Conservation (phyloP, 2,113 vertebrate species). For the Mustela nigripes region DNA sequence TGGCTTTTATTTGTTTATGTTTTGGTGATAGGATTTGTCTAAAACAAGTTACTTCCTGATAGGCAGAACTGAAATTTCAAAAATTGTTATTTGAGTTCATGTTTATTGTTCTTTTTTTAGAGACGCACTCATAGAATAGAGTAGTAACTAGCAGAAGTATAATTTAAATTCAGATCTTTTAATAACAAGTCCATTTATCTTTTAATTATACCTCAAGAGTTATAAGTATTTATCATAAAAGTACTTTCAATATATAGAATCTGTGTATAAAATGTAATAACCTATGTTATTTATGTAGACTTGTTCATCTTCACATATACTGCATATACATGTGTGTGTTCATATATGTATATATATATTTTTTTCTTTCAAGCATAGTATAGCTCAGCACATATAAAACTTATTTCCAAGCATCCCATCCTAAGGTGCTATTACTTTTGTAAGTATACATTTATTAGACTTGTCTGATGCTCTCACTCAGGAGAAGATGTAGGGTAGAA, state of each 20-base stretch:
- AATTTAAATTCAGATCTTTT: not conserved
- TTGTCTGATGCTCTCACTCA: not conserved
- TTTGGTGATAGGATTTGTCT: not conserved
- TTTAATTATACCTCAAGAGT: not conserved
- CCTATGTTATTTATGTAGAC: not conserved
- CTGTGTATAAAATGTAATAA: not conserved
- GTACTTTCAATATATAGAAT: not conserved
- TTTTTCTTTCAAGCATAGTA: not conserved
- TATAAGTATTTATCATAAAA: conserved; percentile 40
- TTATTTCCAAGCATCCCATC: not conserved
- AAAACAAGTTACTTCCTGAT: not conserved
- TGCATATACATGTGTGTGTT: not conserved
- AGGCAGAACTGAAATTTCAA: conserved; percentile 11
- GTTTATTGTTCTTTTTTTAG: not conserved
- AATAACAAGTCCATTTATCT: not conserved
- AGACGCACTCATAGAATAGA: not conserved
- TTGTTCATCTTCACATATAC: not conserved
- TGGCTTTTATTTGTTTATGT: not conserved
- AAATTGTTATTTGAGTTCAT: not conserved
- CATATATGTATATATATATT: not conserved
- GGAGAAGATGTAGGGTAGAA: not conserved
- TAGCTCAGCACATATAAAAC: not conserved
- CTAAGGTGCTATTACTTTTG: not conserved
- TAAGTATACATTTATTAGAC: not conserved
- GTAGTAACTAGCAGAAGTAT: not conserved